These are phyloP conservation scores for Euzophera pinguis DNA, from an alignment of 2,888 invertebrate species.

Conservation along the genomic window DNA sequence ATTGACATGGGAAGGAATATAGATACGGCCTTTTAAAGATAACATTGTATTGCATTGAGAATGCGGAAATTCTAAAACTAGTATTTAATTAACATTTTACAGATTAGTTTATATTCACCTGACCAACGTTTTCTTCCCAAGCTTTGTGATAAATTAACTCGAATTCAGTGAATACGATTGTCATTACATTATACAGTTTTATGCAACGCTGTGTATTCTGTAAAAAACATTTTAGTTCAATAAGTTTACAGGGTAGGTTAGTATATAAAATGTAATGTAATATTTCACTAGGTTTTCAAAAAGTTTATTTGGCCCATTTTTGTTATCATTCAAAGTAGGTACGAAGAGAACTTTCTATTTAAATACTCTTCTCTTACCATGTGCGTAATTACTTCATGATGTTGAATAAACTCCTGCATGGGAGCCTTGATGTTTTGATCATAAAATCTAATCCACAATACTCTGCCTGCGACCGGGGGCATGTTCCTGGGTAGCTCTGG, in stretches of 20 bases:
- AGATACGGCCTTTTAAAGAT: too few species aligned
- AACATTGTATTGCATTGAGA: too few species aligned
- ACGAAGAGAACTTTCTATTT: too few species aligned
- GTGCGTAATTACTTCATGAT: constrained; percentile 68
- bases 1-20: too few species aligned
- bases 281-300: neutral
- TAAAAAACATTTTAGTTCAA: too few species aligned
- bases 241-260: too few species aligned
- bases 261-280: too few species aligned
- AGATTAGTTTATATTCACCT: constrained; percentile 71
- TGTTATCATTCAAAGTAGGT: neutral
- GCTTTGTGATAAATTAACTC: constrained; percentile 90
- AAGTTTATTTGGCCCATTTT: neutral
- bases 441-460: constrained; percentile 91
- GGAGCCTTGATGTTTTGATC: constrained; percentile 86
- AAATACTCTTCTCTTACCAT: constrained; percentile 42
- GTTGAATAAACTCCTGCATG: constrained; percentile 81
- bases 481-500: constrained; percentile 87
- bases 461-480: constrained; percentile 89
- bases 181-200: constrained; percentile 88
- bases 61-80: too few species aligned
- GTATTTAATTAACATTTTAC: too few species aligned
- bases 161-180: constrained; percentile 89
- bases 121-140: constrained; percentile 87
- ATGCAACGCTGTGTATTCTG: constrained; percentile 86